A percentile compares a stretch with the other conserved stretches of the same genome.
Evolutionary conservation across 2,888 invertebrate genomes (phyloP).

Genomic region (Hemithea aestivaria): DNA sequence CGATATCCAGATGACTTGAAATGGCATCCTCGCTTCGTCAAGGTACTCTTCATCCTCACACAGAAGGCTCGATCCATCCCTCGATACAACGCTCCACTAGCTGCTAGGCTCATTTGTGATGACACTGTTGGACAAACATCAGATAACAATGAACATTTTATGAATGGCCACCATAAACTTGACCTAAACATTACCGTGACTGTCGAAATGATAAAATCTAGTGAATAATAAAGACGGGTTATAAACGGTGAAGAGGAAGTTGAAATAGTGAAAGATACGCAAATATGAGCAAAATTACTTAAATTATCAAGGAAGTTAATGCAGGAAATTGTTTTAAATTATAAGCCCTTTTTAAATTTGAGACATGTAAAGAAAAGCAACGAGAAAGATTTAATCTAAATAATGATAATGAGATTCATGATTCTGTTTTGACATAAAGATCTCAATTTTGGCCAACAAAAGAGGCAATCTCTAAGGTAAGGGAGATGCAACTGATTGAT

Average conservation of each 20-base stretch:
- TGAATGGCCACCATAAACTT: conserved; percentile 25
- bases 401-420: conserved; percentile 14
- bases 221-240: conserved; percentile 20
- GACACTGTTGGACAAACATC: conserved; percentile 87
- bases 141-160: conserved; percentile 24
- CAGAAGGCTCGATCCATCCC: conserved; percentile 96
- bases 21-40: conserved; percentile 98
- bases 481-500: conserved; percentile 47
- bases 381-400: conserved; percentile 24
- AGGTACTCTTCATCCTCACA: conserved; percentile 97
- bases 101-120: conserved; percentile 88
- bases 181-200: conserved; percentile 20
- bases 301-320: too few species aligned
- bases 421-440: conserved; percentile 28
- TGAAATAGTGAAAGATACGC: conserved; percentile 1
- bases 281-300: too few species aligned
- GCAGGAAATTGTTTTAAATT: too few species aligned
- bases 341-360: background rate
- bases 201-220: conserved; percentile 21
- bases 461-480: conserved; percentile 40
- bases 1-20: conserved; percentile 97
- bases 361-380: conserved; percentile 9
- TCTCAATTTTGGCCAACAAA: conserved; percentile 37
- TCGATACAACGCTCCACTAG: conserved; percentile 85
- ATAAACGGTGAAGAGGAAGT: conserved; percentile 19